Evolutionary conservation across 1,140 invertebrate species (phyloP).

Genomic region (Drosophila littoralis): DNA sequence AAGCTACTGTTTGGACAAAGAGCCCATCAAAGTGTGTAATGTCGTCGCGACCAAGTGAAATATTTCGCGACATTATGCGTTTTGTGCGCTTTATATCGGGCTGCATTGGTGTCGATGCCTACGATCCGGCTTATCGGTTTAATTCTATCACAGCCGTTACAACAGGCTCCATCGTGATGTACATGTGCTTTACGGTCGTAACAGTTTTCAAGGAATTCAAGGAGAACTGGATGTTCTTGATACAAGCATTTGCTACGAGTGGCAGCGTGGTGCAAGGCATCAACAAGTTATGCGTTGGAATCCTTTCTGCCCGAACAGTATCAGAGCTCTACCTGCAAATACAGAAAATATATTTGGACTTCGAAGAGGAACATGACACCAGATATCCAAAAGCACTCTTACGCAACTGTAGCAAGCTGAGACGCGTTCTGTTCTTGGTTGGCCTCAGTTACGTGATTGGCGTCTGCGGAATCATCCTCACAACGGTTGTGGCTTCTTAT

Average conservation of each 20-base stretch:
- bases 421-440: background rate
- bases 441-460: conserved; percentile 22
- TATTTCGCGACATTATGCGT: conserved; percentile 29
- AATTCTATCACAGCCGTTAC: conserved; percentile 32
- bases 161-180: conserved; percentile 11
- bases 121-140: conserved; percentile 41
- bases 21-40: conserved; percentile 8
- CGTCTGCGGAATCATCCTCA: conserved; percentile 21
- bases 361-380: conserved; percentile 21
- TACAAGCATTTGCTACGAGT: conserved; percentile 43
- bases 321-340: conserved; percentile 2
- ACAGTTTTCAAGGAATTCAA: conserved; percentile 31
- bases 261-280: conserved; percentile 43
- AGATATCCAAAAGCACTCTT: conserved; percentile 24
- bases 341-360: conserved; percentile 22
- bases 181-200: conserved; percentile 29
- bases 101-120: conserved; percentile 37
- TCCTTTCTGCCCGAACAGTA: background rate
- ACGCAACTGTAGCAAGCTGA: conserved; percentile 13
- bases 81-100: conserved; percentile 27
- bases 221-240: conserved; percentile 37
- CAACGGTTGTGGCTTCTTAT: background rate
- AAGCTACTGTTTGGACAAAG: background rate
- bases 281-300: conserved; percentile 35
- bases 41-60: conserved; percentile 2